Base-by-base conservation (phyloP, 1,140 invertebrate genomes). In the Stegodyphus dumicola region DNA sequence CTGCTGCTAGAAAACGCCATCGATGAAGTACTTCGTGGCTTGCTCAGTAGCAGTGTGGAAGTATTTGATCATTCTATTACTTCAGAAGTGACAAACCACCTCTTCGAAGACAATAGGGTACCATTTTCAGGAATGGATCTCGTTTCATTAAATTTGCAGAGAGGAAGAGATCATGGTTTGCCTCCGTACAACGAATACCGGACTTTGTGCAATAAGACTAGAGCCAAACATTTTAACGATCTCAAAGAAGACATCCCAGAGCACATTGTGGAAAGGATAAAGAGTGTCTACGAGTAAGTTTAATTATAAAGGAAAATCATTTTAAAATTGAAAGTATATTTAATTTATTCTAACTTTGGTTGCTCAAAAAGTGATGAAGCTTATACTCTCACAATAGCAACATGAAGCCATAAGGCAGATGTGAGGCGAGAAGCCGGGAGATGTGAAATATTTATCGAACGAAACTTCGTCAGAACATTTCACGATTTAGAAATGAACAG, bases 51-150 rank as follows among this genome's bases (percentile, higher is more conserved):
- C 0, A 95, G 96, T 1, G 97, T 98, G 94, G 97, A 98, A 90
- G 96, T 94, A 1, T 90, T 97, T n/a, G 97, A 98, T 90, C 96
- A 97, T 89, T 97, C 97, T 89, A 95, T 98, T 84, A 97, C 96
- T 0, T 96, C 95, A 0, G 96, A 97, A 92, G 95, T 98, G 4
- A 97, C 96, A 0, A 97, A 98, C 91, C 96, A 98, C 91, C 90
- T 99, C 18, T 98, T 98, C 89, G 96, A 98, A 90, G 95, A 96
- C 88, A 93, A 93, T 53, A 94, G 93, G 70, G 95, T 94, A 88
- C 95, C 95, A 1, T 96, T 96, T 90, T 92, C 91, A 3, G 96
- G 96, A 0, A 94, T 97, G 92, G 96, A 98, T 90, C 91, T 99
- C 69, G 96, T 96, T 0, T 94, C 96, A 1, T 92, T 97, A 18